phyloP scores from a whole-genome alignment of 2,888 invertebrate species.

The Lumbricus terrestris region DNA sequence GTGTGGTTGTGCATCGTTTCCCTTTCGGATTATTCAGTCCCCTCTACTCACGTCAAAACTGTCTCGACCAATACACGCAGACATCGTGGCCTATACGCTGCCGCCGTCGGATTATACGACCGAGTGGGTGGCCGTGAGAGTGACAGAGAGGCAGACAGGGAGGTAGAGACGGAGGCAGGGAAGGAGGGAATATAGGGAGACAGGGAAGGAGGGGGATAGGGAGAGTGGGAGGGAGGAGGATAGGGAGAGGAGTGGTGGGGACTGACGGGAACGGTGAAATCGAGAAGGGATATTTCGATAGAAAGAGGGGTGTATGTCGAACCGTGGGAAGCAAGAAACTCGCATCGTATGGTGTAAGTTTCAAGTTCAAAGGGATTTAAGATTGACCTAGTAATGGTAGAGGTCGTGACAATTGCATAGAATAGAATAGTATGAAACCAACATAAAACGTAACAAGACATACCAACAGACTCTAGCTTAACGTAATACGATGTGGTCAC shows the following conservation, averaged over 20 bases:
- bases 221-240: not conserved
- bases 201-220: not conserved
- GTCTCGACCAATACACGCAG: not conserved
- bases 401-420: no score
- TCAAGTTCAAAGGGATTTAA: not conserved
- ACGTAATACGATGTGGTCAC: not conserved
- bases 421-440: no score
- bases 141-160: not conserved
- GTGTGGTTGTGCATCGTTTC: not conserved
- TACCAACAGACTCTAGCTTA: not conserved
- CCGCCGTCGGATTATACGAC: not conserved
- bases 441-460: no score
- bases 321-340: not conserved
- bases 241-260: not conserved
- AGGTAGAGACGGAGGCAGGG: not conserved
- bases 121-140: not conserved
- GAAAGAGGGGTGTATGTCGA: not conserved
- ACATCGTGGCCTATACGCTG: not conserved
- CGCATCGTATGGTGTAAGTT: not conserved
- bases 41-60: not conserved
- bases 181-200: not conserved
- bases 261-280: not conserved
- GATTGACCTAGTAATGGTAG: no score
- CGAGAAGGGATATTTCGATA: not conserved
- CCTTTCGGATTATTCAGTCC: not conserved